Evolutionary conservation across 2,113 vertebrate species (phyloP), one percentile per base, ranked within the genome.

Genomic region (Toxotes chatareus): DNA sequence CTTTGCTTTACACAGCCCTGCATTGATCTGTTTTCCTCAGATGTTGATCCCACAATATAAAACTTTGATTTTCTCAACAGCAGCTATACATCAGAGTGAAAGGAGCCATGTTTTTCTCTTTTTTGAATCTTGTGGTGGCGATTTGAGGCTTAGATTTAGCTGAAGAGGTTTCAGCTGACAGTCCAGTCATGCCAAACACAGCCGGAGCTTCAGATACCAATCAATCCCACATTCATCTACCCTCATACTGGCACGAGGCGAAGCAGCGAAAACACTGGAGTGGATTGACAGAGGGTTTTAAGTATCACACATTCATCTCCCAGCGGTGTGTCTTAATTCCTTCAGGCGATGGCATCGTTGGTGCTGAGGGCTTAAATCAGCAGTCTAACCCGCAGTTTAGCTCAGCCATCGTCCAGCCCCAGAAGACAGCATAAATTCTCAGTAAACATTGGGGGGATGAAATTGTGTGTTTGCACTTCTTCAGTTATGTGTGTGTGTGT

Each of bases 21-120:
- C 77, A 82, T 86, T 90, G 86, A 87, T 86, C 84, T 73, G 75
- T 82, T 84, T 87, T 69, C 84, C 63, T 82, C 62, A 82, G 86
- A 86, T 83, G 83, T 78, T 82, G 57, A 82, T 84, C 78, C 82
- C 72, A 84, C 72, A 61, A 72, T 73, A 69, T 82, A 73, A 80
- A 87, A 84, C 51, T 84, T 86, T 62, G 63, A 87, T 87, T 82
- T 80, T 59, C 77, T 75, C 74, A 53, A 66, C 56, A 76, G 78
- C 75, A 34, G 53, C 51, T n/a, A 46, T 57, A 84, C 64, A 87
- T 91, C 75, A 87, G 78, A 80, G 40, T 8, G 2, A 69, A 60
- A 61, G 46, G 46, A 60, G 63, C 31, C 36, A 11, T 44, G 31
- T 75, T 13, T 80, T 59, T 75, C 7, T 44, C 12, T 44, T 55